Conservation (phyloP, 2,113 vertebrate species). For the Origma solitaria region DNA sequence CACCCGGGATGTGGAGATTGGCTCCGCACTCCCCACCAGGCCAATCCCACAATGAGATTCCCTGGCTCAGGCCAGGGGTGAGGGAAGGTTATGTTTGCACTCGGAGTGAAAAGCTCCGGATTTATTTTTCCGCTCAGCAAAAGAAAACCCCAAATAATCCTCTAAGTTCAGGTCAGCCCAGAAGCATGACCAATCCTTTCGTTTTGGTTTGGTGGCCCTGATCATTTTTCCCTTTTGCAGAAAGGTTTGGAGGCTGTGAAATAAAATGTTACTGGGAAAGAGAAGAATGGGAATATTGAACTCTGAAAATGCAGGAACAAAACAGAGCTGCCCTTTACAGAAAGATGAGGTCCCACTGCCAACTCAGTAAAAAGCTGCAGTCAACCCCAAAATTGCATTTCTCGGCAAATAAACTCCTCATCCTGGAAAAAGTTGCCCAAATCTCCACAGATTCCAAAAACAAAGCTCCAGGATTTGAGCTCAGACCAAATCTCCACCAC, state of each 20-base stretch:
- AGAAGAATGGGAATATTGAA: neutral
- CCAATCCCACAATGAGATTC: neutral
- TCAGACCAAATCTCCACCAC: neutral
- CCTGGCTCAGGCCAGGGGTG: neutral
- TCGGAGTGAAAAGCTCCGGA: neutral
- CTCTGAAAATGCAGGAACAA: neutral
- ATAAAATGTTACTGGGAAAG: neutral
- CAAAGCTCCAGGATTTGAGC: neutral
- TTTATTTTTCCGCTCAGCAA: neutral
- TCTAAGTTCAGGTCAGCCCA: neutral
- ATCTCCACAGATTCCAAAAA: neutral
- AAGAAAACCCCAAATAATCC: neutral
- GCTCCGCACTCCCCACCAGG: neutral
- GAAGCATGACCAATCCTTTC: neutral
- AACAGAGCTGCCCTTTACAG: neutral
- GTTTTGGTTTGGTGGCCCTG: neutral
- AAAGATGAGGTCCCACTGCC: neutral
- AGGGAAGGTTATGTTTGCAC: neutral
- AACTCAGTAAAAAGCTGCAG: neutral
- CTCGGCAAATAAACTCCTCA: neutral
- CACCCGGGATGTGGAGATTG: neutral
- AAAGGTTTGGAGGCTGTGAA: neutral
- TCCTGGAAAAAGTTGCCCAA: neutral
- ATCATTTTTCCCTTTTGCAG: neutral
- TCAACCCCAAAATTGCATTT: conserved; percentile 45